Conservation (phyloP, 2,888 invertebrate genomes). For the Sialis fuliginosa region DNA sequence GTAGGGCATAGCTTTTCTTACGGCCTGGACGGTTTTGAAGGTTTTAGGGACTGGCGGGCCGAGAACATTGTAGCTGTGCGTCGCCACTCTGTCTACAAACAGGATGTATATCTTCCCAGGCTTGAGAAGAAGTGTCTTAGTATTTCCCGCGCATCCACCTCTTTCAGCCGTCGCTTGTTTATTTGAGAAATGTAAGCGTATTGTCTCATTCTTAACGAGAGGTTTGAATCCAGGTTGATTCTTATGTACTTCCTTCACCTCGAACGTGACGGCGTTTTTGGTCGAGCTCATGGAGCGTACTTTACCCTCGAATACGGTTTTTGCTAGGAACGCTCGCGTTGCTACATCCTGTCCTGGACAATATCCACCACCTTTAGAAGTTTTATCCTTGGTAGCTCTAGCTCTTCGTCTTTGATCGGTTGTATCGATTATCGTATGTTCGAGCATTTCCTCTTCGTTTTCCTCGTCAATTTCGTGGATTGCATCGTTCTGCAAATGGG, state of each 20-base stretch:
- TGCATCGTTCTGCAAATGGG: no score
- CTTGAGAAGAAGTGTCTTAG: conserved; percentile 12
- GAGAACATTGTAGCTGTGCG: conserved; percentile 35
- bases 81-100: conserved; percentile 37
- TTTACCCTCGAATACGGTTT: conserved; percentile 47
- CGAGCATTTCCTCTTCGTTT: neutral
- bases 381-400: no score
- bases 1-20: neutral
- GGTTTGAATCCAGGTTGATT: conserved; percentile 28
- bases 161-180: conserved; percentile 21
- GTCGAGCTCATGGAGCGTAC: conserved; percentile 41
- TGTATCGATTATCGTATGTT: neutral
- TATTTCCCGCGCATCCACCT: conserved; percentile 15
- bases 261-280: conserved; percentile 47
- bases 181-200: conserved; percentile 28
- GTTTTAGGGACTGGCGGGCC: conserved; percentile 30
- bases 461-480: no score
- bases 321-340: conserved; percentile 42
- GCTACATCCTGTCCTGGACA: conserved; percentile 44
- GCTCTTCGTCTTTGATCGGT: neutral
- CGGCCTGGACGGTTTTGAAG: conserved; percentile 13
- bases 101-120: conserved; percentile 37
- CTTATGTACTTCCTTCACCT: conserved; percentile 43
- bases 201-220: conserved; percentile 27
- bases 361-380: conserved; percentile 20